Base-by-base conservation (phyloP, 2,888 invertebrate genomes). In the Crematogaster levior region DNA sequence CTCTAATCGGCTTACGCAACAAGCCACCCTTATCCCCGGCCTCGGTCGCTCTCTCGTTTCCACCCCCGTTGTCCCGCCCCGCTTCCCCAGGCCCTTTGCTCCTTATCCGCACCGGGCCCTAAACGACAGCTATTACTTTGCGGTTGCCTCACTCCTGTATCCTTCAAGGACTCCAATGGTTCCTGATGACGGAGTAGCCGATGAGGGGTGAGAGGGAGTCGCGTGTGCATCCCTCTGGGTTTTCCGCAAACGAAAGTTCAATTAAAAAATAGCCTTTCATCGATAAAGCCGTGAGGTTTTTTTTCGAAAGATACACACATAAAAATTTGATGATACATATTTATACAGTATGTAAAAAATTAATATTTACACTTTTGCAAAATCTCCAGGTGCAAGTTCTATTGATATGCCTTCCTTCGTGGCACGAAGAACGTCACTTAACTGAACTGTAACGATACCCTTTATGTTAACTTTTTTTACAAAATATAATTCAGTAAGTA, bases 1-100 rank as follows among this genome's bases (percentile, higher is more conserved):
- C 92, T 90, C 90, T 94, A 94, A 94, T 94, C 94, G 93, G 94
- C 94, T 94, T 94, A 94, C 92, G 84, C 90, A 91, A 91, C 93
- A 90, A 91, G 88, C 91, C 91, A 86, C 90, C 91, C 90, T 93
- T 90, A 92, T 92, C 90, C 91, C 81, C 79, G 79, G 72, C 72
- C 77, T 66, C 77, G 77, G 77, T 56, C 77, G 66, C 66, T 79
- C 77, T 79, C 66, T 79, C 84, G 75, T 84, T 86, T 84, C 84
- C 86, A 86, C 81, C 84, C 58, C 79, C 83, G 70, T 74, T 77
- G 40, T 72, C 82, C 84, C 79, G 56, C 68, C 81, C 61, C 58
- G 43, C 82, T 81, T 75, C 53, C 56, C 82, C 51, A 60, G 18
- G 30, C 80, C 51, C 53, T 40, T 74, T 61, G 70, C 46, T 70